phyloP scores from a whole-genome alignment of 2,113 vertebrate genomes.

The Eretmochelys imbricata region DNA sequence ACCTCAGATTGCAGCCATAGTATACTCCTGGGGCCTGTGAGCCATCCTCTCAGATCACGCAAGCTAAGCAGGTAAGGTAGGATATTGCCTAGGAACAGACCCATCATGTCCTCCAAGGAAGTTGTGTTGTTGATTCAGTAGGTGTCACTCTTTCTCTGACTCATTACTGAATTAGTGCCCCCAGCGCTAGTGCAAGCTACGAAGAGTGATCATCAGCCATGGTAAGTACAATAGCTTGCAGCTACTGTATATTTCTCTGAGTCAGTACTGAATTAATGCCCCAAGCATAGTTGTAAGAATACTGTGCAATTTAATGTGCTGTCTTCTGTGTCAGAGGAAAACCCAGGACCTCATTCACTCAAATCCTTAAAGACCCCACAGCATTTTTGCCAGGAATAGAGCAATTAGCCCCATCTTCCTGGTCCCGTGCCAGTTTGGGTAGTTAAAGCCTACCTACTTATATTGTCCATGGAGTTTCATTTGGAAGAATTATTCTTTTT shows the following conservation, averaged over 20 bases:
- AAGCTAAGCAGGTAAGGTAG: not conserved
- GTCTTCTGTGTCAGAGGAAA: not conserved
- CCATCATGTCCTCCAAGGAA: not conserved
- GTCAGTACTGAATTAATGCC: not conserved
- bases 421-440: slow-evolving; percentile 20
- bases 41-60: not conserved
- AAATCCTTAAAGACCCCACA: not conserved
- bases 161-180: not conserved
- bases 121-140: not conserved
- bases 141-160: not conserved
- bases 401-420: not conserved
- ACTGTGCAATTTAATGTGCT: not conserved
- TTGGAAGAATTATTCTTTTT: slow-evolving; percentile 42
- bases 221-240: not conserved
- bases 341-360: not conserved
- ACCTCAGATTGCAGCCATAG: not conserved
- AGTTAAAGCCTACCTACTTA: slow-evolving; percentile 47
- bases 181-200: not conserved
- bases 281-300: not conserved
- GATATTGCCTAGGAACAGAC: not conserved
- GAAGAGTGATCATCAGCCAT: not conserved
- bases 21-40: not conserved
- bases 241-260: not conserved
- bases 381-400: not conserved
- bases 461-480: slow-evolving; percentile 5